These are phyloP conservation scores for Odontamblyopus lacepedii DNA, from an alignment of 2,797 vertebrate species.

Conservation along the genomic window DNA sequence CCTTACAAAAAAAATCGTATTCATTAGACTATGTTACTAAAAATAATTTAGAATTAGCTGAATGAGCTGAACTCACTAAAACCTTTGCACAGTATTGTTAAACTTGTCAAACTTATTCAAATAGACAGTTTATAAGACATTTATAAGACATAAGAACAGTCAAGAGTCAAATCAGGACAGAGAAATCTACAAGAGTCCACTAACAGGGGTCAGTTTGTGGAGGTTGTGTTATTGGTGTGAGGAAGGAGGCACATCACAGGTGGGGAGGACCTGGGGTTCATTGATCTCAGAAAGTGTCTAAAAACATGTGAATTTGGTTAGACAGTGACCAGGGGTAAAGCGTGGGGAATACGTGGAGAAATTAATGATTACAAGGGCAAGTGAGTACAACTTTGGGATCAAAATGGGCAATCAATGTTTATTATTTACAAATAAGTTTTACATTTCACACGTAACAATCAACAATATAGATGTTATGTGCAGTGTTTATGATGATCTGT, in stretches of 20 bases:
- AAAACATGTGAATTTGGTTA: constrained; percentile 31
- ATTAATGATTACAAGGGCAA: constrained; percentile 31
- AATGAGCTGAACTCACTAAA: not conserved
- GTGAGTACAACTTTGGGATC: constrained; percentile 28
- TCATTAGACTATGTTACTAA: no score
- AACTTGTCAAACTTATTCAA: not conserved
- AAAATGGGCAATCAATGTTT: constrained; percentile 4
- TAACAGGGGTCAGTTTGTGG: not conserved
- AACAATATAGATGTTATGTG: constrained; percentile 42
- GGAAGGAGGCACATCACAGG: constrained; percentile 6
- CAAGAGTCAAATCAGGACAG: constrained; percentile 14
- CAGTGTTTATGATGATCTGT: not conserved
- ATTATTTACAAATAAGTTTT: constrained; percentile 18
- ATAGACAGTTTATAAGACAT: not conserved
- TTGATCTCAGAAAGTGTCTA: constrained; percentile 18
- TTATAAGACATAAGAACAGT: not conserved
- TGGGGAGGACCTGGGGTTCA: not conserved
- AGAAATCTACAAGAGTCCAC: constrained; percentile 24
- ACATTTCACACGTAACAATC: constrained; percentile 13
- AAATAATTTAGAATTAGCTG: no score
- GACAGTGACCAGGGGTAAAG: constrained; percentile 26
- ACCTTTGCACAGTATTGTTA: not conserved
- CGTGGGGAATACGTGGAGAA: constrained; percentile 37
- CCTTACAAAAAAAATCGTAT: no score
- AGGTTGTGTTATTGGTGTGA: constrained; percentile 20